Base-by-base conservation (phyloP, 2,113 vertebrate genomes). In the Tinamus guttatus region DNA sequence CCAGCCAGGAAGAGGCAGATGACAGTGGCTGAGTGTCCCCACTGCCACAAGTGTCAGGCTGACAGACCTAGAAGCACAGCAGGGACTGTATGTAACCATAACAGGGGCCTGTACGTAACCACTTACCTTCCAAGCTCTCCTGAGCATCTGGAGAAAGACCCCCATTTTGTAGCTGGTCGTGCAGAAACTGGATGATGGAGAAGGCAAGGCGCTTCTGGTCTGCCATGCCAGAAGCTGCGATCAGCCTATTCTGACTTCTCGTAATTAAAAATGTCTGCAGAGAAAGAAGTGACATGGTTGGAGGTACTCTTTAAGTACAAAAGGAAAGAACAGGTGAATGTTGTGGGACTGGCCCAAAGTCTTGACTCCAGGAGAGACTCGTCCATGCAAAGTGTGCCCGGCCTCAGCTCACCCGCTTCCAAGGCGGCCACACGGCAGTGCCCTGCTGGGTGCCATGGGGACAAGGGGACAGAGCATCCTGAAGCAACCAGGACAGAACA, bases 111-210 rank as follows among this genome's bases (percentile, higher is more conserved):
- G 0, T 3, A 8, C 1, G 11, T 52, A 83, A 65, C 1, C 24
- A 38, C 82, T n/a, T 73, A 99, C 99, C 99, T 98, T 99, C 99
- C 89, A 99, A 91, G 91, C 99, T 99, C 97, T 99, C 99, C 97
- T 99, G 99, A 28, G 99, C 99, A 0, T 99, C 99, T 0, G 99
- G 98, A 0, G 98, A 98, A 74, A 99, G 98, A 5, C 86, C 95
- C 1, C 99, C 99, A 0, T 98, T 97, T 69, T 98, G 98, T 1
- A 99, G 98, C 96, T 99, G 99, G 36, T 98, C 98, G 0, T 99
- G 99, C 5, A 99, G 98, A 93, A 99, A 99, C 87, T 98, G 98
- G 96, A 99, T 98, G 98, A 99, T 99, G 97, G 99, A 99, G 32
- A 97, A 99, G 47, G 99, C 99, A 7, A 99, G 98, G 52, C 98